phyloP scores from a whole-genome alignment of 2,113 vertebrate species.

The Mastomys coucha region DNA sequence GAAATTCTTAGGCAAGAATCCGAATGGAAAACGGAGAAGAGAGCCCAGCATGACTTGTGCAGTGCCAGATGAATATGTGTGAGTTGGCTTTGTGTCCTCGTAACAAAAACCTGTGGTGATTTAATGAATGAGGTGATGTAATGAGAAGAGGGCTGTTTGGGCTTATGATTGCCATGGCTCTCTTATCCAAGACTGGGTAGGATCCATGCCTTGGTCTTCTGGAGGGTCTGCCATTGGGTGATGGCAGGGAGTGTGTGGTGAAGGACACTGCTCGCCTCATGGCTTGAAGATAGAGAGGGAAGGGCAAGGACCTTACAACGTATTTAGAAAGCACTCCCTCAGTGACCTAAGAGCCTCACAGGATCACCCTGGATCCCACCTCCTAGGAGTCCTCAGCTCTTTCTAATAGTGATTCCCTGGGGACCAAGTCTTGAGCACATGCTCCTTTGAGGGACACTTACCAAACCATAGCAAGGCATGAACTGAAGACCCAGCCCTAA shows the following conservation, averaged over 20 bases:
- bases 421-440: not conserved
- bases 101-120: not conserved
- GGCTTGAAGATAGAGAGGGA: not conserved
- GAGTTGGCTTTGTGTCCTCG: not conserved
- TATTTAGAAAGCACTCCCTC: not conserved
- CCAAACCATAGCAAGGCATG: not conserved
- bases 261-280: not conserved
- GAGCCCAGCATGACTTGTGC: not conserved
- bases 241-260: not conserved
- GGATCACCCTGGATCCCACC: too few relatives aligned
- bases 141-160: not conserved
- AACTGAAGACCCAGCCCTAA: not conserved
- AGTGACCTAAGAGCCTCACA: not conserved
- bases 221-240: not conserved
- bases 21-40: not conserved
- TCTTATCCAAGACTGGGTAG: not conserved
- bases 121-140: not conserved
- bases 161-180: not conserved
- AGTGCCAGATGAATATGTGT: rapidly evolving
- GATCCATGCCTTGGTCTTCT: not conserved
- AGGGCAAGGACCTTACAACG: not conserved
- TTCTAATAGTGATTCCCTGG: not conserved
- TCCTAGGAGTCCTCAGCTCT: not conserved
- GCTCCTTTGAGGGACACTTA: not conserved
- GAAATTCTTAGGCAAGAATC: constrained; percentile 17